These are phyloP conservation scores for Heteropelma amictum DNA, from an alignment of 2,888 invertebrate species.

Conservation along the genomic window DNA sequence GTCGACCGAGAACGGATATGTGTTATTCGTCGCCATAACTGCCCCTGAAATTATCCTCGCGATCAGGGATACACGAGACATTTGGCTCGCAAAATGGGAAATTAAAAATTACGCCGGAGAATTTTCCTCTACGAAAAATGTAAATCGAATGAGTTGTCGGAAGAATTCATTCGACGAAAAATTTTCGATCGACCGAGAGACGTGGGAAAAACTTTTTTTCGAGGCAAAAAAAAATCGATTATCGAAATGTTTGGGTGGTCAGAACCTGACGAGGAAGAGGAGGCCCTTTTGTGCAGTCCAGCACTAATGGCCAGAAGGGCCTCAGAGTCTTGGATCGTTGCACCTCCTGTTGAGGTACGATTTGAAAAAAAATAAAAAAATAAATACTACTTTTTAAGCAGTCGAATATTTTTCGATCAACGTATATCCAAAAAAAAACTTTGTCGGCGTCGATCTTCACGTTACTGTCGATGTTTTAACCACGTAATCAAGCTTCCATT, in stretches of 20 bases:
- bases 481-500: too few species aligned
- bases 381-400: background rate
- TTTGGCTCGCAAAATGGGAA: background rate
- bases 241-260: slow-evolving; percentile 86
- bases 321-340: slow-evolving; percentile 93
- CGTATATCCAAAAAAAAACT: too few species aligned
- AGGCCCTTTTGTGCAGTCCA: slow-evolving; percentile 91
- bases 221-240: background rate
- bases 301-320: slow-evolving; percentile 91
- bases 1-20: too few species aligned
- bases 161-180: background rate
- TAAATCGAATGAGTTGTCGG: background rate
- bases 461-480: too few species aligned
- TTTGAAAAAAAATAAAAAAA: too few species aligned
- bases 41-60: too few species aligned
- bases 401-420: background rate
- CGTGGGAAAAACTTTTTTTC: background rate
- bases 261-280: slow-evolving; percentile 89
- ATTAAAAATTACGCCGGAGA: background rate
- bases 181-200: background rate
- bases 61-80: background rate
- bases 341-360: slow-evolving; percentile 91
- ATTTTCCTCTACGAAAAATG: background rate
- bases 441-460: too few species aligned
- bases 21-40: too few species aligned